These are phyloP conservation scores for Cephus spinipes DNA, from an alignment of 2,888 invertebrate species.

Conservation along the genomic window DNA sequence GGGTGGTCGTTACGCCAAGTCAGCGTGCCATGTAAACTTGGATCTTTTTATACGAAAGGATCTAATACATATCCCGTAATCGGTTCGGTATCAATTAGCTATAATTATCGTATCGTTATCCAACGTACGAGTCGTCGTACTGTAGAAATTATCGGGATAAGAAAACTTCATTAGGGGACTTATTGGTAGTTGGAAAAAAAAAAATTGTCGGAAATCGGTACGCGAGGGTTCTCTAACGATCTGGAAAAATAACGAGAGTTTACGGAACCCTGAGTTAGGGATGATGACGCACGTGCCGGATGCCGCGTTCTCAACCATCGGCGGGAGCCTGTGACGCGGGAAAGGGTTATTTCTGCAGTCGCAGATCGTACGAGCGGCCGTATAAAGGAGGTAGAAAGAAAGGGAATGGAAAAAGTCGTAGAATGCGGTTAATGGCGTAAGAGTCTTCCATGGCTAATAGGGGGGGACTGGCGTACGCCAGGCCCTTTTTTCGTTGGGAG, in stretches of 20 bases:
- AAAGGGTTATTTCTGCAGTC: not conserved
- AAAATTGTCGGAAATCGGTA: not conserved
- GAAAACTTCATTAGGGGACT: not conserved
- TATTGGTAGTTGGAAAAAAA: not conserved
- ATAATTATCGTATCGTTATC: not conserved
- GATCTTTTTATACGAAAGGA: slow-evolving; percentile 41
- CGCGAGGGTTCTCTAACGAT: not conserved
- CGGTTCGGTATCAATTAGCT: not conserved
- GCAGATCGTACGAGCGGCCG: not conserved
- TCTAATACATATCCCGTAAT: not conserved
- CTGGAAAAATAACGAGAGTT: not conserved
- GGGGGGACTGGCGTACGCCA: not conserved
- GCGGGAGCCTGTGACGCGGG: not conserved
- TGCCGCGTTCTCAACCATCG: not conserved
- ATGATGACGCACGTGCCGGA: not conserved
- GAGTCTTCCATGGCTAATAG: not conserved
- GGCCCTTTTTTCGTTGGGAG: not conserved
- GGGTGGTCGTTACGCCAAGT: slow-evolving; percentile 52
- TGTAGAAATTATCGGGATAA: not conserved
- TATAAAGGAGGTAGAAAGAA: not conserved
- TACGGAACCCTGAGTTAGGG: not conserved
- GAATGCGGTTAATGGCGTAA: not conserved
- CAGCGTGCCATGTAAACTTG: slow-evolving; percentile 57
- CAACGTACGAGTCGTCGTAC: not conserved
- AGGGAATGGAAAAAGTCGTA: not conserved